Evolutionary conservation across 2,113 vertebrate species (phyloP).

Genomic region (Etheostoma spectabile): DNA sequence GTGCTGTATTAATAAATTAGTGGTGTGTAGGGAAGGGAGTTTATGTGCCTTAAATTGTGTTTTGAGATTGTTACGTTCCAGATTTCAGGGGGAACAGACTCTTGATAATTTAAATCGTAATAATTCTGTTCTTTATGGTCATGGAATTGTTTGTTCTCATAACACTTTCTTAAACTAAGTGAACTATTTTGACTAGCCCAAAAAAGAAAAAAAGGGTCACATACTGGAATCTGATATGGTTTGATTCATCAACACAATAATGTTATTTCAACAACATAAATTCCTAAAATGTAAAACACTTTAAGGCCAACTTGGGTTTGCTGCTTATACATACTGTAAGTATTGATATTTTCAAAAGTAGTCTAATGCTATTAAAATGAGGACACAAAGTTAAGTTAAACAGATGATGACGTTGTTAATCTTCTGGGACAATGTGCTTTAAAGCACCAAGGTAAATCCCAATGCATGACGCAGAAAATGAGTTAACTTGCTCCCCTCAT

Average conservation of each 20-base stretch:
- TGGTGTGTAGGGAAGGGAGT: conserved; percentile 7
- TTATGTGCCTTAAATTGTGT: conserved; percentile 45
- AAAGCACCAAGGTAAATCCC: conserved; percentile 58
- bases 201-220: conserved; percentile 2
- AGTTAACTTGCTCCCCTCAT: conserved; percentile 34
- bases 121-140: conserved; percentile 45
- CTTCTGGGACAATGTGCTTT: conserved; percentile 25
- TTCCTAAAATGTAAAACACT: neutral
- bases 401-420: conserved; percentile 28
- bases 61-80: conserved; percentile 28
- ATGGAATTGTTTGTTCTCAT: conserved; percentile 55
- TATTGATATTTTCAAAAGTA: conserved; percentile 11
- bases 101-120: conserved; percentile 30
- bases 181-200: conserved; percentile 50
- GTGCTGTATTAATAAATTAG: conserved; percentile 59
- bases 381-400: conserved; percentile 19
- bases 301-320: conserved; percentile 9
- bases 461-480: conserved; percentile 55
- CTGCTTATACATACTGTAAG: neutral
- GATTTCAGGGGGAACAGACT: conserved; percentile 32
- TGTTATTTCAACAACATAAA: neutral
- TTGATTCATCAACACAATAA: neutral
- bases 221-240: conserved; percentile 14
- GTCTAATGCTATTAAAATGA: conserved; percentile 31
- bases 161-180: conserved; percentile 9